phyloP scores from a whole-genome alignment of 2,113 vertebrate genomes.

The Sarotherodon lohbergeri region DNA sequence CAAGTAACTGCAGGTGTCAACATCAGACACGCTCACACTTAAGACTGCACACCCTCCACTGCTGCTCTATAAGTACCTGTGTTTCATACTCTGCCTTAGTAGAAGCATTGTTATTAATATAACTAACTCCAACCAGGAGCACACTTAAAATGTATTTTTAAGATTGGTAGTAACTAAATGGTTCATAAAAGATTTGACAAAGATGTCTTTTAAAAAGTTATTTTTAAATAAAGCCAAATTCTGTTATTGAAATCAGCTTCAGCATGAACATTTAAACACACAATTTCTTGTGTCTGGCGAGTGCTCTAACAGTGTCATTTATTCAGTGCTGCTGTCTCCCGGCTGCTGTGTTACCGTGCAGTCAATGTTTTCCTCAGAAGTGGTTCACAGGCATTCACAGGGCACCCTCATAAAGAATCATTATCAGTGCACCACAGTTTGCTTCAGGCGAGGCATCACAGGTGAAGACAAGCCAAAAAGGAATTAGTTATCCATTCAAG shows the following conservation, averaged over 20 bases:
- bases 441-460: neutral
- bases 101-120: neutral
- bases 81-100: neutral
- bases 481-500: neutral
- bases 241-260: neutral
- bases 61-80: neutral
- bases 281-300: neutral
- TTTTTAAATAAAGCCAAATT: fast-evolving
- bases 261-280: neutral
- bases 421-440: neutral
- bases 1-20: conserved; percentile 9
- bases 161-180: neutral
- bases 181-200: neutral
- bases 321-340: neutral
- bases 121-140: fast-evolving
- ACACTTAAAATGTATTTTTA: neutral
- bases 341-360: neutral
- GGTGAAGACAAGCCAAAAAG: neutral
- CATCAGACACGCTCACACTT: neutral
- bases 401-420: neutral
- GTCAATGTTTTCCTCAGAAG: neutral
- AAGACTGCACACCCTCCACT: neutral
- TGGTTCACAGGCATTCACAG: neutral
- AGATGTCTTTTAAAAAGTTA: neutral
- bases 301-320: neutral